Evolutionary conservation across 1,140 invertebrate species (phyloP).

Genomic region (Trichogramma pretiosum): DNA sequence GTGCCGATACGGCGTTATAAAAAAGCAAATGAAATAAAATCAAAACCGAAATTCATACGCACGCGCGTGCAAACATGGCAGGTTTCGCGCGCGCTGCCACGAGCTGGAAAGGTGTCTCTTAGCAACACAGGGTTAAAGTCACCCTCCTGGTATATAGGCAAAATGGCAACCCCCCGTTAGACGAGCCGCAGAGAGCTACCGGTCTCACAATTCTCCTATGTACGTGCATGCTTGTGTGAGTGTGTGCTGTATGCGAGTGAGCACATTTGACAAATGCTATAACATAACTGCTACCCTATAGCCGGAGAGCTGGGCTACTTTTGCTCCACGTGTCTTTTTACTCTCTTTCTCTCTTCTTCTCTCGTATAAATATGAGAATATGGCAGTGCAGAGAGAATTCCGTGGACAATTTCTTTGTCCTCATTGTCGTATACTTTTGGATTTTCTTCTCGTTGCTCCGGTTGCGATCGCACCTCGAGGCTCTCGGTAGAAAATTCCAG

Average conservation of each 20-base stretch:
- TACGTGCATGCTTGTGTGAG: neutral
- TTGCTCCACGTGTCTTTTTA: too few species aligned
- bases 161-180: neutral
- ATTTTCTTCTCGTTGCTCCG: too few species aligned
- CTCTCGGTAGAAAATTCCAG: too few species aligned
- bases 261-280: neutral
- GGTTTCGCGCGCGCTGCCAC: neutral
- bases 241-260: neutral
- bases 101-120: slow-evolving; percentile 1
- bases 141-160: slow-evolving; percentile 3
- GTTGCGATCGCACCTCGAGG: too few species aligned
- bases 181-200: neutral
- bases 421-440: too few species aligned
- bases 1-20: too few species aligned
- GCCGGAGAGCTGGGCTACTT: too few species aligned
- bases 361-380: too few species aligned
- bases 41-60: neutral
- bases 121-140: neutral
- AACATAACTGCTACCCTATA: neutral
- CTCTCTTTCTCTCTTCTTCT: too few species aligned
- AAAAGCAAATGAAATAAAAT: too few species aligned
- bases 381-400: too few species aligned
- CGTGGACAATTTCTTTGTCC: too few species aligned
- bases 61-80: neutral
- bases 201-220: neutral